Percentiles rank a stretch among this genome's conserved stretches.
These are phyloP conservation scores for Hetaerina titia DNA, from an alignment of 2,888 invertebrate genomes.

Conservation along the genomic window DNA sequence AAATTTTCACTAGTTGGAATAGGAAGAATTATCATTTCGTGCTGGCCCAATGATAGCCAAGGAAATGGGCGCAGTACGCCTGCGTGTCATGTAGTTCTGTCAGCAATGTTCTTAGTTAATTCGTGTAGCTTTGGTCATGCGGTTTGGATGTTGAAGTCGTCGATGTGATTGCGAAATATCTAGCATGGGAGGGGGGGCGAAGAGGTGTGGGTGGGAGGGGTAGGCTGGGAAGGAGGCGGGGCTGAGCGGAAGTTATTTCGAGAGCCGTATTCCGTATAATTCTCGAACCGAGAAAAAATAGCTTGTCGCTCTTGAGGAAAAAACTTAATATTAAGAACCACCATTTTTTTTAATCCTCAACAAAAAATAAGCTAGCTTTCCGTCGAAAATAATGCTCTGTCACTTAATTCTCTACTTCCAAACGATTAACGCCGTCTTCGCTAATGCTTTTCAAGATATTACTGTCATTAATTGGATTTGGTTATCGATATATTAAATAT, in stretches of 20 bases:
- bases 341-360: neutral
- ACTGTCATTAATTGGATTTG: neutral
- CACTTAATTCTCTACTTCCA: no score
- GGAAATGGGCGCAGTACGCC: neutral
- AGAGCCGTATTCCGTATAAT: slow-evolving; percentile 71
- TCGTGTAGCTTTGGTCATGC: neutral
- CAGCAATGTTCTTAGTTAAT: neutral
- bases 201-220: slow-evolving; percentile 36
- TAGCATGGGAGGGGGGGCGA: slow-evolving; percentile 29
- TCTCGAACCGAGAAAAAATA: neutral
- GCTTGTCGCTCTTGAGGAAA: neutral
- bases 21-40: no score
- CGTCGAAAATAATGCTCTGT: no score
- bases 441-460: neutral
- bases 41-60: neutral
- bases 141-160: neutral
- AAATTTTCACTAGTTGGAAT: no score
- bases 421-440: neutral
- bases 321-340: neutral
- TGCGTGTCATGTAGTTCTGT: neutral
- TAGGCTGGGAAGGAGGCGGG: slow-evolving; percentile 68
- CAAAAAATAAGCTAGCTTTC: no score
- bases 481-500: neutral
- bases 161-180: neutral
- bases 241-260: slow-evolving; percentile 78